A percentile compares a stretch with the other conserved stretches of the same genome.
phyloP scores from a whole-genome alignment of 1,140 invertebrate genomes.

The Micrasema minimum region DNA sequence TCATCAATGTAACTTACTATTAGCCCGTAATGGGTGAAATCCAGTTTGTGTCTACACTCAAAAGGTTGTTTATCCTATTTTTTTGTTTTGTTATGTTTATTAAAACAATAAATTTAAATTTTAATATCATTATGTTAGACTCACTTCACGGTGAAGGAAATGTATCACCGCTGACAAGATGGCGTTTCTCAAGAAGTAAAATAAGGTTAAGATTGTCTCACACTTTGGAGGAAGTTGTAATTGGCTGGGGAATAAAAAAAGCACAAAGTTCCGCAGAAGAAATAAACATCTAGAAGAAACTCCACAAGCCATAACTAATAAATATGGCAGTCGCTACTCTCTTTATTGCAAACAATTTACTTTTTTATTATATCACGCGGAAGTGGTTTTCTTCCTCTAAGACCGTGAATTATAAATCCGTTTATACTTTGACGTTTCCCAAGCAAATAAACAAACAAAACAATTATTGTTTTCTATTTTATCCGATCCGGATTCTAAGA shows the following conservation, averaged over 20 bases:
- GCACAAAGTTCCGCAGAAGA: conserved; percentile 19
- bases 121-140: conserved; percentile 14
- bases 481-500: too few relatives aligned
- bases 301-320: conserved; percentile 4
- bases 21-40: too few relatives aligned
- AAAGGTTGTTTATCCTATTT: too few relatives aligned
- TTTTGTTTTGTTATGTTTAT: conserved; percentile 32
- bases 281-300: conserved; percentile 17
- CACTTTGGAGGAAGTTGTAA: conserved; percentile 9
- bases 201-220: conserved; percentile 22
- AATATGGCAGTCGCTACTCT: background rate
- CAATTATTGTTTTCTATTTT: too few relatives aligned
- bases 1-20: too few relatives aligned
- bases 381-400: background rate
- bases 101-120: conserved; percentile 37
- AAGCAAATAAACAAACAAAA: too few relatives aligned
- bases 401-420: too few relatives aligned
- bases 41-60: too few relatives aligned
- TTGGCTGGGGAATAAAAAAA: conserved; percentile 33
- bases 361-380: background rate
- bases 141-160: background rate
- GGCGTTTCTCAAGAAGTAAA: conserved; percentile 14
- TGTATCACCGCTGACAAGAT: conserved; percentile 23
- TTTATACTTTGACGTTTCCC: too few relatives aligned
- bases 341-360: background rate